Percentiles rank a stretch among this genome's conserved stretches.
Conservation (phyloP, 2,797 vertebrate species). For the Choloepus didactylus region DNA sequence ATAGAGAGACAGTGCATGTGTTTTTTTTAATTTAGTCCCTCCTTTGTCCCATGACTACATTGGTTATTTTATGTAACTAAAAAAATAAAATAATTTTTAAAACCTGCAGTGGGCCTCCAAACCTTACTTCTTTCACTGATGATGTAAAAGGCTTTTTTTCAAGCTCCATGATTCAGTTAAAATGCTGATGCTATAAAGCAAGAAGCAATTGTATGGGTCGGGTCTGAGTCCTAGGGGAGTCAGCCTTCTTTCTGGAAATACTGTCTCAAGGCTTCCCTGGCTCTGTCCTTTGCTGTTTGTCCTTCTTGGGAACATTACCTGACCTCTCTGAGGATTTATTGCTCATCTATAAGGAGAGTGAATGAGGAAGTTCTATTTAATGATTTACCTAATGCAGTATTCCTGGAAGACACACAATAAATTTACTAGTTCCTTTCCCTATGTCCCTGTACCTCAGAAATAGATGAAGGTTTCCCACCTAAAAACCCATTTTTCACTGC, state of each 20-base stretch:
- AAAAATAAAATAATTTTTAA: background rate
- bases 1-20: background rate
- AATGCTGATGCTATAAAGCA: background rate
- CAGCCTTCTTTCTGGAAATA: background rate
- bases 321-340: background rate
- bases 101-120: background rate
- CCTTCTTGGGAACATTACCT: background rate
- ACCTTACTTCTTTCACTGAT: background rate
- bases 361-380: background rate
- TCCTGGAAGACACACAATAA: background rate
- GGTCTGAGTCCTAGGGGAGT: fast-evolving
- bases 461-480: background rate
- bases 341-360: background rate
- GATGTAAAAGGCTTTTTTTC: background rate
- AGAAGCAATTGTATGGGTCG: fast-evolving
- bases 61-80: conserved; percentile 9
- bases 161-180: background rate
- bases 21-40: background rate
- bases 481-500: conserved; percentile 20
- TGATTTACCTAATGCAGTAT: background rate
- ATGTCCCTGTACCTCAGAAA: background rate
- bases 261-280: fast-evolving
- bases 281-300: background rate
- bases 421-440: background rate
- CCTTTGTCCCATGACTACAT: background rate